These are phyloP conservation scores for Coelinius sp. DNA, from an alignment of 2,888 invertebrate genomes.

Conservation along the genomic window DNA sequence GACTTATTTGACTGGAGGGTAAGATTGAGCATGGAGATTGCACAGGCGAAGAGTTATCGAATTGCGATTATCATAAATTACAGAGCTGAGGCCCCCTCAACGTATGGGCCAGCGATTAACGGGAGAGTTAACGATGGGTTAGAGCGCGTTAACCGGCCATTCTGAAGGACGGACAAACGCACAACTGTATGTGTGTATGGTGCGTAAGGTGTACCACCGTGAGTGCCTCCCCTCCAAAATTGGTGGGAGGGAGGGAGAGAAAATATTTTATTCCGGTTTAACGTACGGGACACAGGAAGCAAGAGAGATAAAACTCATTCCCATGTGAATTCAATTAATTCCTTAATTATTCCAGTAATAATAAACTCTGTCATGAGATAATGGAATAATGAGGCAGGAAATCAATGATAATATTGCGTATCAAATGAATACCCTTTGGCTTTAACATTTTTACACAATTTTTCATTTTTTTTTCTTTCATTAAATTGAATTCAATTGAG, in stretches of 20 bases:
- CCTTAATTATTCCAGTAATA: constrained; percentile 38
- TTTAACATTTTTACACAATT: background rate
- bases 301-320: constrained; percentile 35
- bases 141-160: constrained; percentile 46
- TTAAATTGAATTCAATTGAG: background rate
- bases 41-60: constrained; percentile 55
- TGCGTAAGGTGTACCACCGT: background rate
- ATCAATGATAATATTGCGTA: constrained; percentile 33
- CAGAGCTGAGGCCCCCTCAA: constrained; percentile 42
- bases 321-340: constrained; percentile 39
- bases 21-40: constrained; percentile 52
- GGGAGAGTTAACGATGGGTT: constrained; percentile 56
- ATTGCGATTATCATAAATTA: constrained; percentile 63
- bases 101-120: constrained; percentile 52
- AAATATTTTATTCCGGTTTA: constrained; percentile 33
- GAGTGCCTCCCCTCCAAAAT: background rate
- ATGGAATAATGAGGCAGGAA: constrained; percentile 29
- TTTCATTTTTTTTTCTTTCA: constrained; percentile 5
- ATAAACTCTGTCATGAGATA: constrained; percentile 38
- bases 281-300: constrained; percentile 37
- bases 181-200: background rate
- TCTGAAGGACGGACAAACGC: constrained; percentile 37
- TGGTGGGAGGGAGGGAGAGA: constrained; percentile 1
- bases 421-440: constrained; percentile 23
- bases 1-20: constrained; percentile 49